Evolutionary conservation across 1,140 invertebrate genomes (phyloP), one percentile per base, ranked within the genome.

Genomic region (Riptortus pedestris): DNA sequence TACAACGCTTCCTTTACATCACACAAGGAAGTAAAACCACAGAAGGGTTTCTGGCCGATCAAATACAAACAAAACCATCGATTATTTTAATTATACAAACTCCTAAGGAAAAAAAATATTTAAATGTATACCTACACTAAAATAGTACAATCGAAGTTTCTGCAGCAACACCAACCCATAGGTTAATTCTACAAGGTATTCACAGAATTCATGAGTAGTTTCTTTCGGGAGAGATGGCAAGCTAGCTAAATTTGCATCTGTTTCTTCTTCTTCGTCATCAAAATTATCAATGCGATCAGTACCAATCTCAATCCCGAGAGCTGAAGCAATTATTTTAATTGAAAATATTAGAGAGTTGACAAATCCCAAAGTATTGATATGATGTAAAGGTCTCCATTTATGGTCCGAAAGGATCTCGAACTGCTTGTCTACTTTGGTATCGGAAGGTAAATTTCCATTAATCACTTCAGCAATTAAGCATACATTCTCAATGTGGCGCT

Each of bases 301-400:
- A 29, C 7, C 12, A 31, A 18, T 59, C 14, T 31, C 57, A n/a
- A 59, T 18, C 0, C 28, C 31, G 16, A 31, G 28, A 31, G 51
- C 51, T 24, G 51, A 55, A 4, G 18, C 16, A 22, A 63, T 43
- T 27, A 63, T 24, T 14, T 63, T 57, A 9, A 63, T 9, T 33
- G 28, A 55, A 26, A 57, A 55, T 22, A 31, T 14, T 20, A 63
- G 18, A 16, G 29, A 28, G 47, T 38, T 22, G n/a, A 18, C n/a
- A 57, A 27, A 63, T 3, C 43, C 43, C n/a, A 47, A 18, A 5
- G 28, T 31, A 48, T 63, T 47, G 11, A 63, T 24, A 20, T 27
- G n/a, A 51, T 64, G 18, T 59, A 63, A 63, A 60, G 62, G 51
- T 60, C 58, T 29, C 57, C 64, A 65, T 18, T 28, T 29, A 16